phyloP scores from a whole-genome alignment of 1,140 invertebrate species.

The Belonocnema kinseyi region DNA sequence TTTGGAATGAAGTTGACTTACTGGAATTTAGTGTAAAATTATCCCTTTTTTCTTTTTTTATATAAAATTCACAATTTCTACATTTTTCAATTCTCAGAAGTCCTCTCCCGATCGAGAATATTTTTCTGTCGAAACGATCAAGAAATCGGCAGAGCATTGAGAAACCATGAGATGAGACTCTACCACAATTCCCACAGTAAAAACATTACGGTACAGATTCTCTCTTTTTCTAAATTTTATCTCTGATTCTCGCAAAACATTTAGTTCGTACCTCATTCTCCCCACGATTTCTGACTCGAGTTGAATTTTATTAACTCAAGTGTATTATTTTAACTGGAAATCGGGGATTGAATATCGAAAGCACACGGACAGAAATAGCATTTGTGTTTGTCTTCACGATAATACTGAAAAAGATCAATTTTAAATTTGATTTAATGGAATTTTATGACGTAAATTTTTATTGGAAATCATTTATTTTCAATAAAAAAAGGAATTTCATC shows the following conservation, averaged over 20 bases:
- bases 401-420: no score
- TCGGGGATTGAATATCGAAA: no score
- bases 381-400: no score
- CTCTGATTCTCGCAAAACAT: conserved; percentile 13
- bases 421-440: no score
- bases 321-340: no score
- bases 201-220: conserved; percentile 22
- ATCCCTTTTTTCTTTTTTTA: not conserved
- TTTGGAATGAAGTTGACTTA: no score
- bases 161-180: not conserved
- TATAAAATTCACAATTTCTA: no score
- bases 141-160: conserved; percentile 4
- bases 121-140: conserved; percentile 15
- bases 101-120: not conserved
- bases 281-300: conserved; percentile 15
- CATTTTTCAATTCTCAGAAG: not conserved
- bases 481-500: no score
- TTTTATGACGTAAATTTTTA: no score
- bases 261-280: conserved; percentile 15
- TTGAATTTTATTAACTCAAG: conserved; percentile 9
- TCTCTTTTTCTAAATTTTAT: conserved; percentile 26
- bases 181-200: conserved; percentile 24
- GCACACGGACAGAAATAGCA: no score
- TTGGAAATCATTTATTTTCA: no score
- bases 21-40: not conserved